Evolutionary conservation across 2,888 invertebrate species (phyloP).

Genomic region (Tortricodes alternella): DNA sequence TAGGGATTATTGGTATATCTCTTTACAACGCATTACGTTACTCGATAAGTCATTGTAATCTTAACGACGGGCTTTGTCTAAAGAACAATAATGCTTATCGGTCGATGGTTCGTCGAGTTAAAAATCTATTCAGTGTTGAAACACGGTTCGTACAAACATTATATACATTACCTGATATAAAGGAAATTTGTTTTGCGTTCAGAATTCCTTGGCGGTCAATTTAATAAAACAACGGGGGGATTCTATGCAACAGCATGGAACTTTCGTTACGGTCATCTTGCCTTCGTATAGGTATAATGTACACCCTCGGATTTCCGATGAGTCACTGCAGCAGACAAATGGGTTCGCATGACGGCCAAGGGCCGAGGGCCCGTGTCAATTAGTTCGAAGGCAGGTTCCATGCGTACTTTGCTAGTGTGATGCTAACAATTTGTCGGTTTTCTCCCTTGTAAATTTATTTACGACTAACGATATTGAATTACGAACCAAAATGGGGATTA

Average conservation of each 20-base stretch:
- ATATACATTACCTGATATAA: slow-evolving; percentile 10
- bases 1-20: slow-evolving; percentile 72
- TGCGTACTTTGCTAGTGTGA: slow-evolving; percentile 35
- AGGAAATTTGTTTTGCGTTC: neutral
- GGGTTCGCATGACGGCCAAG: slow-evolving; percentile 53
- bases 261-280: slow-evolving; percentile 53
- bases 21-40: slow-evolving; percentile 67
- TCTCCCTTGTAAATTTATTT: slow-evolving; percentile 30
- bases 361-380: slow-evolving; percentile 57
- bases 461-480: slow-evolving; percentile 31
- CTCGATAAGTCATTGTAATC: slow-evolving; percentile 70
- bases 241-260: slow-evolving; percentile 26
- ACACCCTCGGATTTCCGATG: slow-evolving; percentile 61
- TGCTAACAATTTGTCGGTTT: slow-evolving; percentile 43
- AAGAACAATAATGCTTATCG: slow-evolving; percentile 37
- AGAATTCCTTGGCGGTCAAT: neutral
- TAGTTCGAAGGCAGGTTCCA: slow-evolving; percentile 50
- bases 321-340: slow-evolving; percentile 66
- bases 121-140: slow-evolving; percentile 18
- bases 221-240: neutral
- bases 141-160: neutral
- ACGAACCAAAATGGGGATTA: slow-evolving; percentile 23
- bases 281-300: slow-evolving; percentile 54
- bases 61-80: slow-evolving; percentile 57
- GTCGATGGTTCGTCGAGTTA: slow-evolving; percentile 31